Base-by-base conservation (phyloP, 92 coral and sea anemone genomes). In the Phymanthus crucifer region DNA sequence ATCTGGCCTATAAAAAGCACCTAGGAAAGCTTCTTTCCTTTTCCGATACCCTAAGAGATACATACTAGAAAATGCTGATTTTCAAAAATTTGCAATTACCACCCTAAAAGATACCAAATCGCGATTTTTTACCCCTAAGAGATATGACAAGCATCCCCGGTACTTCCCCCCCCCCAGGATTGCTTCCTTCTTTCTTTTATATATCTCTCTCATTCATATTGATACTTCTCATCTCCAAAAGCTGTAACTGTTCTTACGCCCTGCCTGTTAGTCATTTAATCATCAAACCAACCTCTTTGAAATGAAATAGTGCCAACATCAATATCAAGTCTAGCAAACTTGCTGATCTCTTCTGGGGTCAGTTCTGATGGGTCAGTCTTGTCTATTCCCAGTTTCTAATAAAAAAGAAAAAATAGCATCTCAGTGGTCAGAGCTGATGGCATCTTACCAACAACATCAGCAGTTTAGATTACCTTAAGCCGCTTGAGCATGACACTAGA, bases 361-460 rank as follows among this genome's bases (percentile, higher is more conserved):
- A 95, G 85, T 71, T 93, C 97, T 76, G 86, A 85, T 33, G 99
- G 99, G 54, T 93, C 90, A 32, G 98, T 91, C 78, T 95, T 95
- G 33, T 93, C 89, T 66, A 95, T 95, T 13, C 98, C 98, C 78
- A 95, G 93, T 87, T 89, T 95, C 99, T 95, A 71, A 32, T 26
- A 65, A 50, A 32, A 43, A 79, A 35, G 29, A 46, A 0, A 74
- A 45, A 24, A 12, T n/a, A n/a, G n/a, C n/a, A n/a, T n/a, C n/a
- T n/a, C n/a, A n/a, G n/a, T n/a, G n/a, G n/a, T n/a, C n/a, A 31
- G 47, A 72, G 34, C 72, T 37, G 23, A 52, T 43, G 11, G 48
- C 14, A 11, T 38, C 10, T 43, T 10, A 43, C 48, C 14, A 14
- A 6, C 16, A 43, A 43, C 14, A 17, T 43, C 17, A 4, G 48